Percentiles rank a stretch among this genome's conserved stretches.
These are phyloP conservation scores for Phorcus lineatus DNA, from an alignment of 2,888 invertebrate species.

Conservation along the genomic window DNA sequence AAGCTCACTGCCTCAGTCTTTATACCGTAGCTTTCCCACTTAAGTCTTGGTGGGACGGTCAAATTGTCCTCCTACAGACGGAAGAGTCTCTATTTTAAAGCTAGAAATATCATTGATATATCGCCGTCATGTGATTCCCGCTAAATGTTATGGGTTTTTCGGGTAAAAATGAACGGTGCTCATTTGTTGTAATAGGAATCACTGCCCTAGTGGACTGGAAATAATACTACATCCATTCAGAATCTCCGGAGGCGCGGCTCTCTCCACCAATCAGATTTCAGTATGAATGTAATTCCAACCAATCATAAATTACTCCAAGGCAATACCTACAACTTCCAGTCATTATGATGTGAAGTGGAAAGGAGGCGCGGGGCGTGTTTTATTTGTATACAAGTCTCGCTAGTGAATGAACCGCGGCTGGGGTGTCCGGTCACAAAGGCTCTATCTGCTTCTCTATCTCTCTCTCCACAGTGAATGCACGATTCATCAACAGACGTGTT, in stretches of 20 bases:
- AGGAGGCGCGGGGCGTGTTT: background rate
- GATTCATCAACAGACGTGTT: no score
- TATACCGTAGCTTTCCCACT: no score
- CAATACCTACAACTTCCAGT: background rate
- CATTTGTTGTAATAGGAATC: constrained; percentile 7
- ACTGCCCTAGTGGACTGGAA: constrained; percentile 13
- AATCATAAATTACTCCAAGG: background rate
- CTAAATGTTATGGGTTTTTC: background rate
- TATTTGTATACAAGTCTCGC: background rate
- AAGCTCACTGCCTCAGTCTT: background rate
- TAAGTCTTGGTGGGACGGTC: no score
- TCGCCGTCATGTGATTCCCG: background rate
- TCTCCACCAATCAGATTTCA: background rate
- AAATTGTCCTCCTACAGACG: no score
- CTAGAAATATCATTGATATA: no score
- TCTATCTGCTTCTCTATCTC: no score
- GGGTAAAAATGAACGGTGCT: background rate
- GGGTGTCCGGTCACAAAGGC: no score
- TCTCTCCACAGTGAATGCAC: no score
- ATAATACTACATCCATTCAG: constrained; percentile 6
- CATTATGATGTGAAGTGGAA: background rate
- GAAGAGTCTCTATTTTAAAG: no score
- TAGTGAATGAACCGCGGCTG: no score
- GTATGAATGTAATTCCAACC: background rate
- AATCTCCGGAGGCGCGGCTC: background rate